phyloP scores from a whole-genome alignment of 2,797 vertebrate genomes.

The Acanthurus leucopareius region DNA sequence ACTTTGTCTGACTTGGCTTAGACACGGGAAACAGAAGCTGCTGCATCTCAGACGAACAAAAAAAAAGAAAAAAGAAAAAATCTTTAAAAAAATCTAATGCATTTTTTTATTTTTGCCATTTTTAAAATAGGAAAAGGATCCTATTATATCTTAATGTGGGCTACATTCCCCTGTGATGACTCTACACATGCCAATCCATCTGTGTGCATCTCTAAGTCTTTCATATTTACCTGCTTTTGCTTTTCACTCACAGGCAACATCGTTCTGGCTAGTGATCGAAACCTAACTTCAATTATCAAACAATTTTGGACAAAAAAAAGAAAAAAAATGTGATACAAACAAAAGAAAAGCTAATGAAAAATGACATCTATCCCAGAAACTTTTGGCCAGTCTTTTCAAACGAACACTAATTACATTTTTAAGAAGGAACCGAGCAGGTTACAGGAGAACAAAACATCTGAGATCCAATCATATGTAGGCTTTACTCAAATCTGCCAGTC shows the following conservation, averaged over 20 bases:
- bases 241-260: constrained; percentile 43
- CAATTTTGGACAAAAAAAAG: constrained; percentile 27
- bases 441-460: constrained; percentile 65
- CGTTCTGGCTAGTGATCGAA: constrained; percentile 40
- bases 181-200: constrained; percentile 17
- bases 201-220: constrained; percentile 27
- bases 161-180: constrained; percentile 33
- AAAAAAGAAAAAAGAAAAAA: too few species aligned
- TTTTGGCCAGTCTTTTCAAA: constrained; percentile 58
- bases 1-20: constrained; percentile 20
- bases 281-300: constrained; percentile 44
- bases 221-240: constrained; percentile 19
- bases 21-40: constrained; percentile 30
- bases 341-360: constrained; percentile 37
- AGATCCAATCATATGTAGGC: constrained; percentile 60
- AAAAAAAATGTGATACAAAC: constrained; percentile 25
- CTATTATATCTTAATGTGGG: constrained; percentile 24
- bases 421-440: constrained; percentile 57
- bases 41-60: constrained; percentile 23
- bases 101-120: constrained; percentile 11
- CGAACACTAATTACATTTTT: constrained; percentile 53
- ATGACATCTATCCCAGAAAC: constrained; percentile 42
- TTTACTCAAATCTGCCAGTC: constrained; percentile 74
- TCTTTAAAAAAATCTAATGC: constrained; percentile 12
- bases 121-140: constrained; percentile 27